Evolutionary conservation across 2,113 vertebrate genomes (phyloP).

Genomic region (Datnioides undecimradiatus): DNA sequence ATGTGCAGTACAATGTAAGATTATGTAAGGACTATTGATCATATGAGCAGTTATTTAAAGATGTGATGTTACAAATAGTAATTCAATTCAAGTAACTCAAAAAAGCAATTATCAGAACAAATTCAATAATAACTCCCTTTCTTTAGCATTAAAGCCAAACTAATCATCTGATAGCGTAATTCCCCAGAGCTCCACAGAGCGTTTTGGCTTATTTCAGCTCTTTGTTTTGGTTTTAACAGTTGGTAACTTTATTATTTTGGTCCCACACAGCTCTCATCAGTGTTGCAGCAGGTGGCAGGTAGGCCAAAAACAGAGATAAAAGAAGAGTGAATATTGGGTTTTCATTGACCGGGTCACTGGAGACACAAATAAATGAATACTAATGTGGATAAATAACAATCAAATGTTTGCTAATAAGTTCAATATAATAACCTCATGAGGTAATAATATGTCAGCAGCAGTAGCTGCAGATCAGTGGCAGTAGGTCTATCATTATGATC

Average conservation of each 20-base stretch:
- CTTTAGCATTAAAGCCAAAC: not conserved
- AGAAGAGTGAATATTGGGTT: not conserved
- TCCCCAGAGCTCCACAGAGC: not conserved
- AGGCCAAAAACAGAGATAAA: no score
- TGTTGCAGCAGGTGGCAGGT: not conserved
- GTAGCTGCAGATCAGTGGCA: not conserved
- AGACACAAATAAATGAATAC: not conserved
- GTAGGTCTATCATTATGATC: not conserved
- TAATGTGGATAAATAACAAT: no score
- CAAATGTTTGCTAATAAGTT: no score
- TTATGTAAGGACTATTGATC: not conserved
- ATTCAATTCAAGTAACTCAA: no score
- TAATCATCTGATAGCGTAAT: no score
- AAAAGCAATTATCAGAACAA: no score
- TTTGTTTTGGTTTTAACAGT: conserved; percentile 19
- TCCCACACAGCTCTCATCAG: not conserved
- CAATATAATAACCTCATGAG: not conserved
- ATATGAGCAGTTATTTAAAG: not conserved
- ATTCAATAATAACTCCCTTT: no score
- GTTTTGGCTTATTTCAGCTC: not conserved
- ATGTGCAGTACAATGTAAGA: not conserved
- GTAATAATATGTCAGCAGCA: not conserved
- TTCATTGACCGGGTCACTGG: not conserved
- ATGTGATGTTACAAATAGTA: no score
- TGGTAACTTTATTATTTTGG: not conserved